Evolutionary conservation across 2,888 invertebrate genomes (phyloP).

Genomic region (Hanleya hanleyi): DNA sequence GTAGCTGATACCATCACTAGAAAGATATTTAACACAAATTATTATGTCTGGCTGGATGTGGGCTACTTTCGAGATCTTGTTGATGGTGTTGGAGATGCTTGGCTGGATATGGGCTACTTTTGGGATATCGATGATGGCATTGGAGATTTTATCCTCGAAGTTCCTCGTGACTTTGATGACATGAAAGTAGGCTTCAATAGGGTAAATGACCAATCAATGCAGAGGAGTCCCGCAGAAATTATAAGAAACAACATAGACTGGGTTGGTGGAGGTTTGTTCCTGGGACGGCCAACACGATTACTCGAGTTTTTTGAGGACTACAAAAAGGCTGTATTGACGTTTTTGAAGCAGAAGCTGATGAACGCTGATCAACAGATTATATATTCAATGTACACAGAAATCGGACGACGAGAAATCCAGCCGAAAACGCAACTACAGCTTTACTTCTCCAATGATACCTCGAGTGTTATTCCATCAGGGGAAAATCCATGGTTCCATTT

Average conservation of each 20-base stretch:
- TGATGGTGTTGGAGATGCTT: no score
- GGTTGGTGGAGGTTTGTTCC: conserved; percentile 27
- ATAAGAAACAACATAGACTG: conserved; percentile 10
- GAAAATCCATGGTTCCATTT: no score
- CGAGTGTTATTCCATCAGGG: no score
- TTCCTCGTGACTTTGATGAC: background rate
- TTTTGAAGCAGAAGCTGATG: background rate
- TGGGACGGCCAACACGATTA: background rate
- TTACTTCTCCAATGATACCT: no score
- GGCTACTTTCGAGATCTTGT: conserved; percentile 23
- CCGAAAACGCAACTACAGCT: background rate
- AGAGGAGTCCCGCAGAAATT: conserved; percentile 8
- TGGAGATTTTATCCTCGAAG: no score
- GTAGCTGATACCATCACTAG: conserved; percentile 8
- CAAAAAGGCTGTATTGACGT: background rate
- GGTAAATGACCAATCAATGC: background rate
- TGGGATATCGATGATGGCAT: background rate
- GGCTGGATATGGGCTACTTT: conserved; percentile 31
- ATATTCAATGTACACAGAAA: conserved; percentile 18
- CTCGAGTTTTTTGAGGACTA: conserved; percentile 8
- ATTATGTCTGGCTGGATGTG: conserved; percentile 23
- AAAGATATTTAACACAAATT: conserved; percentile 12
- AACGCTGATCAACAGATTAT: conserved; percentile 20
- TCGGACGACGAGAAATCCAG: background rate
- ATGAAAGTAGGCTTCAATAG: background rate